Evolutionary conservation across 2,888 invertebrate species (phyloP).

Genomic region (Hartigia nigra): DNA sequence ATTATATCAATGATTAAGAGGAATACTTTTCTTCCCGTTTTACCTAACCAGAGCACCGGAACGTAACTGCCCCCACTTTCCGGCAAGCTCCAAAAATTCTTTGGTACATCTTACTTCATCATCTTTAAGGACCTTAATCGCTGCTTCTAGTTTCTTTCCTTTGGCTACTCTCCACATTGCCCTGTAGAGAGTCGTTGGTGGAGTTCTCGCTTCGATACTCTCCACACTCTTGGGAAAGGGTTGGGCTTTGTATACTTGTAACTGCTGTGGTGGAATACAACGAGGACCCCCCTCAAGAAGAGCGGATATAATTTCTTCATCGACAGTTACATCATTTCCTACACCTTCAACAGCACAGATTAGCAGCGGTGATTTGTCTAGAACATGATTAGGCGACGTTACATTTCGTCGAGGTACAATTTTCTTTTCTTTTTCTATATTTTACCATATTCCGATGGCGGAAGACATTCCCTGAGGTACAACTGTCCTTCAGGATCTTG

Average conservation of each 20-base stretch:
- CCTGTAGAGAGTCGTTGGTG: slow-evolving; percentile 68
- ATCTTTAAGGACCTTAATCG: slow-evolving; percentile 81
- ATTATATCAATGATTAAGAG: neutral
- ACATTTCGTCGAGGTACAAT: neutral
- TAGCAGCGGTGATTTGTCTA: slow-evolving; percentile 78
- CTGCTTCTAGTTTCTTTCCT: slow-evolving; percentile 81
- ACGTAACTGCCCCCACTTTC: slow-evolving; percentile 82
- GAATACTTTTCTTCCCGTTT: neutral
- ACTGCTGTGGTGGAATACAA: slow-evolving; percentile 76
- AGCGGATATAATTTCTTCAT: slow-evolving; percentile 67
- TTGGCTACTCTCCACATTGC: slow-evolving; percentile 83
- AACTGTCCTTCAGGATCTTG: slow-evolving; percentile 72
- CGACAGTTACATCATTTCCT: slow-evolving; percentile 71
- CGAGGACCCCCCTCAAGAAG: slow-evolving; percentile 69
- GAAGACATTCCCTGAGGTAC: slow-evolving; percentile 80
- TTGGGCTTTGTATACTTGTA: slow-evolving; percentile 76
- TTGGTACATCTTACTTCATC: slow-evolving; percentile 69
- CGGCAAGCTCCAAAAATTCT: slow-evolving; percentile 82
- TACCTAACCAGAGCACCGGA: slow-evolving; percentile 78
- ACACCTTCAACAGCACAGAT: slow-evolving; percentile 73
- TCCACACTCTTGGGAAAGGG: slow-evolving; percentile 52
- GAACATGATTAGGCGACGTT: slow-evolving; percentile 30
- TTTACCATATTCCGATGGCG: slow-evolving; percentile 87
- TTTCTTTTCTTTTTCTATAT: neutral
- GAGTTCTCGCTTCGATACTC: slow-evolving; percentile 29